Evolutionary conservation across 2,888 invertebrate species (phyloP).

Genomic region (Chirona hameri): DNA sequence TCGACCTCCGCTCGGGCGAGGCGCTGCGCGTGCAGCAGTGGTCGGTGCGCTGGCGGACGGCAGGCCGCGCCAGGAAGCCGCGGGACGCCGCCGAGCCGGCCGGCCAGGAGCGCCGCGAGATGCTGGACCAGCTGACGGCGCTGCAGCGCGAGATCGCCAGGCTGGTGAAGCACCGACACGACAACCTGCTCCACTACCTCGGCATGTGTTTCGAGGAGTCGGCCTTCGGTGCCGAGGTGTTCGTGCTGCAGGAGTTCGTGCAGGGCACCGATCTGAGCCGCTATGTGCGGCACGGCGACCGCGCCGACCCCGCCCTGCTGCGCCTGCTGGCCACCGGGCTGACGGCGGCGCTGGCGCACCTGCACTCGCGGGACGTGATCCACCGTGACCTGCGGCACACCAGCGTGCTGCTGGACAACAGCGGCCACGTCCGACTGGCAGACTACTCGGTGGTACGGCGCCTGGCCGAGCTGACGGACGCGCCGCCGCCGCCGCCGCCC

Average conservation of each 20-base stretch:
- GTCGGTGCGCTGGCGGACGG: conserved; percentile 77
- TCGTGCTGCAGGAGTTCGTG: conserved; percentile 50
- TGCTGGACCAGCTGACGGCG: conserved; percentile 55
- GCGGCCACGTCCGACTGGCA: conserved; percentile 45
- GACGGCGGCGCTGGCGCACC: conserved; percentile 67
- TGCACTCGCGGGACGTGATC: conserved; percentile 76
- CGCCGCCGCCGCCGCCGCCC: conserved; percentile 32
- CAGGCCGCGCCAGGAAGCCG: conserved; percentile 79
- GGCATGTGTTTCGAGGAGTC: conserved; percentile 60
- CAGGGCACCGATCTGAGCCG: conserved; percentile 51
- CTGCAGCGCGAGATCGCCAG: conserved; percentile 75
- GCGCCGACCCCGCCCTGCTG: conserved; percentile 56
- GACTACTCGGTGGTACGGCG: conserved; percentile 42
- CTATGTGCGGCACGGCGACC: conserved; percentile 53
- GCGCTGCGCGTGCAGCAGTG: conserved; percentile 56
- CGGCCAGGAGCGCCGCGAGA: conserved; percentile 52
- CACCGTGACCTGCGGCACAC: conserved; percentile 72
- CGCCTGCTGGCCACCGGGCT: conserved; percentile 67
- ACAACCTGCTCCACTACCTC: conserved; percentile 69
- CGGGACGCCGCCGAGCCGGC: conserved; percentile 61
- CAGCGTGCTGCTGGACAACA: conserved; percentile 44
- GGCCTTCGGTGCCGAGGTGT: conserved; percentile 35
- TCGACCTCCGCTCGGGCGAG: conserved; percentile 33
- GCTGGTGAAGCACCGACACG: conserved; percentile 65
- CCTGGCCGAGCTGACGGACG: conserved; percentile 35